Conservation (phyloP, 2,797 vertebrate species). For the Agapornis canus region DNA sequence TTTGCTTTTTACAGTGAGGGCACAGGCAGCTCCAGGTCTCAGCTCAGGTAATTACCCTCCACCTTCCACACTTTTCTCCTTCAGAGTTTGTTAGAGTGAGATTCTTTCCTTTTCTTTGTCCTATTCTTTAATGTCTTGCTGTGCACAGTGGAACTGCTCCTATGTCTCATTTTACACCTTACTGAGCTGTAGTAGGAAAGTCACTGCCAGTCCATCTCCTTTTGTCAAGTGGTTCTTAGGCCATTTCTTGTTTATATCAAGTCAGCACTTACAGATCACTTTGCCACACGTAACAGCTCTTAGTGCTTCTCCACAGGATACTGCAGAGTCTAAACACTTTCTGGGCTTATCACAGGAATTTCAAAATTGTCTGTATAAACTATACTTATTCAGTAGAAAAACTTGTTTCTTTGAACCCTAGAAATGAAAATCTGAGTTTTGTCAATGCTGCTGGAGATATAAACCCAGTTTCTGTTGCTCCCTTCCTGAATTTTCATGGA, state of each 20-base stretch:
- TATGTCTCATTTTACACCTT: constrained; percentile 19
- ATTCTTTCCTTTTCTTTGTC: neutral
- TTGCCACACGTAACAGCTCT: constrained; percentile 4
- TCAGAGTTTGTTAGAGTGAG: neutral
- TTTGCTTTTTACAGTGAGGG: neutral
- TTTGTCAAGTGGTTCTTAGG: constrained; percentile 35
- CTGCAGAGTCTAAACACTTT: constrained; percentile 34
- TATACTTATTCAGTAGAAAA: neutral
- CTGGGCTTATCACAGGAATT: constrained; percentile 17
- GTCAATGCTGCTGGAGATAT: neutral
- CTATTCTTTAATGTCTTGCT: neutral
- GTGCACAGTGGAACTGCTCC: neutral
- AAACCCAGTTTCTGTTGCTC: neutral
- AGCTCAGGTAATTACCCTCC: neutral
- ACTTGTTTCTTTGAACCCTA: neutral
- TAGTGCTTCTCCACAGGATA: constrained; percentile 44
- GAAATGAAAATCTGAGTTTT: neutral
- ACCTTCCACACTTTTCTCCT: neutral
- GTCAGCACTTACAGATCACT: constrained; percentile 61
- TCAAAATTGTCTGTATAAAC: constrained; percentile 37
- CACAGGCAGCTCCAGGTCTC: neutral
- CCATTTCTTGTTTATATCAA: constrained; percentile 50
- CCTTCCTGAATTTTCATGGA: constrained; percentile 2
- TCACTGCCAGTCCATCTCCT: neutral
- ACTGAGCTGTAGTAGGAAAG: constrained; percentile 10